Base-by-base conservation (phyloP, 2,797 vertebrate species). In the Spinibarbus caldwelli region DNA sequence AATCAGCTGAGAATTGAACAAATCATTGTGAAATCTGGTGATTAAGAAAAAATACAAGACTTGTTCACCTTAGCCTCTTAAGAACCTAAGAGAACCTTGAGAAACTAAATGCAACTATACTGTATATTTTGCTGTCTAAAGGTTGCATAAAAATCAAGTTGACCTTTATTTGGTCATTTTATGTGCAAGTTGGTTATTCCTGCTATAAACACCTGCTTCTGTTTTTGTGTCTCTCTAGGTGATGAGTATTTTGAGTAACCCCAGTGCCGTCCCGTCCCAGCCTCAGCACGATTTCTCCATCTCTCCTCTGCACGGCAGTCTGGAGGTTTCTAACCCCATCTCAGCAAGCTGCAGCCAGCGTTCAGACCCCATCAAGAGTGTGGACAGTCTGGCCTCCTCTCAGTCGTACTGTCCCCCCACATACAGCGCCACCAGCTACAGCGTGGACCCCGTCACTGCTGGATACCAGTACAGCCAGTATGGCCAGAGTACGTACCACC, bases 391-490 rank as follows among this genome's bases (percentile, higher is more conserved):
- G 90, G 96, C 97, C 8, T 97, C 96, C 47, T 96, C 97, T n/a
- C 97, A 99, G 94, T 97, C 98, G 82, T 99, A 99, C 96, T 98
- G 97, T 89, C 97, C 98, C 6, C 97, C 98, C 34, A 97, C 97
- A 89, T 99, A 99, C 96, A 99, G 97, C 92, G 96, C 97, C 92
- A 97, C 97, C 85, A 97, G 97, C 93, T 99, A 99, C 96, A 98
- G 98, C 5, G 96, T 99, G 95, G 98, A 99, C 91, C 98, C 98
- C 0, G 97, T 99, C 93, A 89, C 95, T 1, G 98, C 98, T 4
- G 96, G 97, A 79, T 99, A 99, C 96, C 98, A 99, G 91, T 99
- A 99, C 14, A 96, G 97, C 91, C 98, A 99, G 91, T 99, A 99
- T 0, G 96, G 98, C 62, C 98, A 99, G 91, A 98, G 98, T 99